These are phyloP conservation scores for Kradibia gibbosae DNA, from an alignment of 1,140 invertebrate species.

Conservation along the genomic window DNA sequence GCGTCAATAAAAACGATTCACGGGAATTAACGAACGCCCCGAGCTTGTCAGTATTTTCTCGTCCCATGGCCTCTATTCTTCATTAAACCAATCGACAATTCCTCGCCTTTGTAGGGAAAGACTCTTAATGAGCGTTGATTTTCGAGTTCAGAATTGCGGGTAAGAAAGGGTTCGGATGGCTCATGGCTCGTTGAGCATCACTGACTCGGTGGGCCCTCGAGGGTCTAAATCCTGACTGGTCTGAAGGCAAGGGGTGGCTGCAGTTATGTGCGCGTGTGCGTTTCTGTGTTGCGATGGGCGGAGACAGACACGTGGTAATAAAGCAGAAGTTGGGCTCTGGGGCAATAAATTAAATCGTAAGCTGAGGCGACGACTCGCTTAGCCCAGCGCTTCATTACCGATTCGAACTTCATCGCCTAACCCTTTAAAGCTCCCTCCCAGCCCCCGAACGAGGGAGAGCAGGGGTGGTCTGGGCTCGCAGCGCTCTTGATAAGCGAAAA, in stretches of 20 bases:
- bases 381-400: conserved; percentile 69
- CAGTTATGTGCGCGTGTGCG: background rate
- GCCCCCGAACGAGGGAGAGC: background rate
- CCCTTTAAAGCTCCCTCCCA: conserved; percentile 60
- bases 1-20: conserved; percentile 5
- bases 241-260: conserved; percentile 51
- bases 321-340: conserved; percentile 53
- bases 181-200: conserved; percentile 69
- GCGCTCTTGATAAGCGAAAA: conserved; percentile 60
- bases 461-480: background rate
- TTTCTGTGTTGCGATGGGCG: conserved; percentile 53
- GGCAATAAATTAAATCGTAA: conserved; percentile 73
- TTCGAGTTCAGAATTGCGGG: background rate
- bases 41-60: background rate
- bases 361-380: conserved; percentile 71
- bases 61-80: conserved; percentile 21
- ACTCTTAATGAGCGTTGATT: conserved; percentile 28
- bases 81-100: conserved; percentile 60
- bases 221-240: background rate
- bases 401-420: conserved; percentile 69
- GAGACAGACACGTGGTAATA: conserved; percentile 51
- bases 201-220: conserved; percentile 54
- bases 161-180: conserved; percentile 41
- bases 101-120: conserved; percentile 56
- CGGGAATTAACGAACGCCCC: background rate